Evolutionary conservation across 2,797 vertebrate species (phyloP), one percentile per base, ranked within the genome.

Genomic region (Austrolebias charrua): DNA sequence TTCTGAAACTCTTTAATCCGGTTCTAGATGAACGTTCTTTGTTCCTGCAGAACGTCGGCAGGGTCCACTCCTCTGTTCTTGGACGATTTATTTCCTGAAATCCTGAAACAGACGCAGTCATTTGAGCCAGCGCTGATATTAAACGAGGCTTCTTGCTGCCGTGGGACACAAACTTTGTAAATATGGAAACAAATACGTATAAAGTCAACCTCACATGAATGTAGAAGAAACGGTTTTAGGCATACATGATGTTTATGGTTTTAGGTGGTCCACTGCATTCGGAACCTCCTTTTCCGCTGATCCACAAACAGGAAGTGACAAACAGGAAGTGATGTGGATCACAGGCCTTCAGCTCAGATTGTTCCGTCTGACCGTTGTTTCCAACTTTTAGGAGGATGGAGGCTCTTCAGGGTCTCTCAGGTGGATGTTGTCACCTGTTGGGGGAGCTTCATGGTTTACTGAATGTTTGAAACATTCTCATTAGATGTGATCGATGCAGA

Each of bases 111-210:
- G 38, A 52, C 18, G 16, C 19, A 24, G 20, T 29, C 3, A 40
- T 12, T 29, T 10, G 19, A n/a, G 40, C 6, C 47, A 29, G 11
- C 29, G 35, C 45, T 45, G 38, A 42, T 38, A 11, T 35, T 13
- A 31, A 45, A 57, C 29, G 28, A 50, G 57, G 31, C 55, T 42
- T 46, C 5, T 33, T 40, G 75, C 55, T 80, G 80, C 70, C 55
- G 58, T 55, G 33, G 53, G 52, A 60, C 24, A 7, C 7, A 46
- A 46, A 61, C 55, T 33, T 57, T 83, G 82, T 80, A 81, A 73
- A 83, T 86, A 84, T 51, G 63, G 20, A 69, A 56, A 69, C 64
- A 66, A 69, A n/a, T n/a, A n/a, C n/a, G 69, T 54, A 73, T 71
- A 64, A 62, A 58, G 20, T 73, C 33, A 29, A 40, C 16, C 4